phyloP scores from a whole-genome alignment of 2,113 vertebrate species.

The Nycticryphes semicollaris region DNA sequence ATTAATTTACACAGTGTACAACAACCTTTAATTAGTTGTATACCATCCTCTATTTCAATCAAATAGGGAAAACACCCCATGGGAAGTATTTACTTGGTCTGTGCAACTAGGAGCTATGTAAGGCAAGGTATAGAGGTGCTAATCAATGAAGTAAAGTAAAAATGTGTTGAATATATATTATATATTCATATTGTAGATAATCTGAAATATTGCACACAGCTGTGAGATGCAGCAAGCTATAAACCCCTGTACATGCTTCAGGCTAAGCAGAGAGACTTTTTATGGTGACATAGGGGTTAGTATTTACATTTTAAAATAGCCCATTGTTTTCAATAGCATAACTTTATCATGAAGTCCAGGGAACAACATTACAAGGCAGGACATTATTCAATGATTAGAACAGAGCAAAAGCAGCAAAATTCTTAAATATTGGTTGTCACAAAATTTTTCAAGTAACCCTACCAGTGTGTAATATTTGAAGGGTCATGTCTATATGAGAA shows the following conservation, averaged over 20 bases:
- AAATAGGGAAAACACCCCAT: neutral
- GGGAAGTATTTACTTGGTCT: neutral
- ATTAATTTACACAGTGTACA: neutral
- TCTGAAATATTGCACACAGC: neutral
- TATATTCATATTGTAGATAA: neutral
- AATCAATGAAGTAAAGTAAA: neutral
- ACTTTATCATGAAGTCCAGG: neutral
- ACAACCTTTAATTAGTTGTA: neutral
- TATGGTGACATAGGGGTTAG: neutral
- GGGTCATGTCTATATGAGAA: neutral
- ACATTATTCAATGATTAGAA: neutral
- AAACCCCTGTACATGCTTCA: neutral
- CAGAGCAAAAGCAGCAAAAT: neutral
- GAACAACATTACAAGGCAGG: neutral
- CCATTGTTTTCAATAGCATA: neutral
- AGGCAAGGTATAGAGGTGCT: neutral
- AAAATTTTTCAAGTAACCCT: neutral
- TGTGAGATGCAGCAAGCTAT: neutral
- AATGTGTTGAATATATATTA: neutral
- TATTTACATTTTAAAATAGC: neutral
- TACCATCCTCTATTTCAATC: neutral
- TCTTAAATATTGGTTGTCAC: neutral
- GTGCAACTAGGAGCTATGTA: neutral
- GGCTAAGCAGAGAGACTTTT: neutral
- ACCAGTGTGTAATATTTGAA: rapidly evolving